Conservation (phyloP, 2,797 vertebrate species). For the Carduelis carduelis region DNA sequence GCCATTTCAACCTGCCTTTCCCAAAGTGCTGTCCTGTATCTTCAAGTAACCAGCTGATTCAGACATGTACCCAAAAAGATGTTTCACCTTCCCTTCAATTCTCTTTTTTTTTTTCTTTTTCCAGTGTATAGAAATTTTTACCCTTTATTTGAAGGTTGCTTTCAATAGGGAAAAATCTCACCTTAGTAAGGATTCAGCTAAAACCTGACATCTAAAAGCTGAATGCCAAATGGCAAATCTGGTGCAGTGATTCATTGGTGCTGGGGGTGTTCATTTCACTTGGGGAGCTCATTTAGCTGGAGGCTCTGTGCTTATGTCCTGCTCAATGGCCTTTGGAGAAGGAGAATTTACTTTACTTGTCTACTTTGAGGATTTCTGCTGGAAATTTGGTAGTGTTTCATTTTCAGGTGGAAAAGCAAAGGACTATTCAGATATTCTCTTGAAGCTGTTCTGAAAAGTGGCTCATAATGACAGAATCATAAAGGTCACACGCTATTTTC, state of each 20-base stretch:
- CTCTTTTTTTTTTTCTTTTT: background rate
- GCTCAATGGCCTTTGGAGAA: background rate
- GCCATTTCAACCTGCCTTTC: background rate
- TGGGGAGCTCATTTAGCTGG: constrained; percentile 9
- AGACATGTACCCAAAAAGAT: background rate
- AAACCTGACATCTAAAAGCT: background rate
- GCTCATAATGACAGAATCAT: constrained; percentile 23
- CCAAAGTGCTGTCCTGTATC: background rate
- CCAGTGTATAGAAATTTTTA: rapidly evolving
- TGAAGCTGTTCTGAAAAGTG: constrained; percentile 45
- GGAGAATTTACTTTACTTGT: constrained; percentile 36
- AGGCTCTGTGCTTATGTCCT: background rate
- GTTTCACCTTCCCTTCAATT: background rate
- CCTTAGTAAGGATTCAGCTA: background rate
- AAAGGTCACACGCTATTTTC: constrained; percentile 49
- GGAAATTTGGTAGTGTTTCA: constrained; percentile 16
- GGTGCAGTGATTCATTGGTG: background rate
- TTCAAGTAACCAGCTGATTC: background rate
- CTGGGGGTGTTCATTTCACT: background rate
- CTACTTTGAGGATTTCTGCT: background rate
- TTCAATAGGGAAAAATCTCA: background rate
- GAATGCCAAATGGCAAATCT: background rate
- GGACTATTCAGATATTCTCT: constrained; percentile 34
- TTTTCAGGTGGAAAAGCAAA: constrained; percentile 44
- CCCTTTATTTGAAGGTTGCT: background rate